These are phyloP conservation scores for Autographa pulchrina DNA, from an alignment of 2,888 invertebrate genomes.

Conservation along the genomic window DNA sequence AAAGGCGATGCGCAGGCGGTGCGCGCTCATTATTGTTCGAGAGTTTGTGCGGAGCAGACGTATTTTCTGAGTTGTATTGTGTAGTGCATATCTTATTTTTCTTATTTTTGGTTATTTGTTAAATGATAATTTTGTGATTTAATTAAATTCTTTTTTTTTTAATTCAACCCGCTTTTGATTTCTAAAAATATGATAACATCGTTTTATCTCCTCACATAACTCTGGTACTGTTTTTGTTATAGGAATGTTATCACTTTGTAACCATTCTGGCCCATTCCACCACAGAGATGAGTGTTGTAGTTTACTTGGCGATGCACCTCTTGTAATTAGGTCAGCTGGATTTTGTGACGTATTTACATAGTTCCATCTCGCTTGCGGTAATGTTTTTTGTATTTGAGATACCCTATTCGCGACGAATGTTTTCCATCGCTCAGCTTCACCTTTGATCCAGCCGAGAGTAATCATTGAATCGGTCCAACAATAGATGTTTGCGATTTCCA, in stretches of 20 bases:
- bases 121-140: too few relatives aligned
- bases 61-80: too few relatives aligned
- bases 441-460: slow-evolving; percentile 22
- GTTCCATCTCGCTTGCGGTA: neutral
- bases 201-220: too few relatives aligned
- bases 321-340: neutral
- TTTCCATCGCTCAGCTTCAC: slow-evolving; percentile 21
- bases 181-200: too few relatives aligned
- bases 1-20: too few relatives aligned
- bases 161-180: too few relatives aligned
- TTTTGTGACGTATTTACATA: neutral
- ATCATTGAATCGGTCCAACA: slow-evolving; percentile 27
- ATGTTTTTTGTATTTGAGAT: neutral
- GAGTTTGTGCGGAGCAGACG: too few relatives aligned
- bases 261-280: neutral
- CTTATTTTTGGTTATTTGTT: too few relatives aligned
- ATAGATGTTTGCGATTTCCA: neutral
- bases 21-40: too few relatives aligned
- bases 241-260: neutral
- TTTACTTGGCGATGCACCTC: neutral
- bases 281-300: neutral
- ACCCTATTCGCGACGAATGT: slow-evolving; percentile 27
- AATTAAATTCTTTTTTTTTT: too few relatives aligned
- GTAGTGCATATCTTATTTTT: too few relatives aligned
- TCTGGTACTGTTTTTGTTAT: neutral